Evolutionary conservation across 2,888 invertebrate genomes (phyloP).

Genomic region (Itoplectis maculator): DNA sequence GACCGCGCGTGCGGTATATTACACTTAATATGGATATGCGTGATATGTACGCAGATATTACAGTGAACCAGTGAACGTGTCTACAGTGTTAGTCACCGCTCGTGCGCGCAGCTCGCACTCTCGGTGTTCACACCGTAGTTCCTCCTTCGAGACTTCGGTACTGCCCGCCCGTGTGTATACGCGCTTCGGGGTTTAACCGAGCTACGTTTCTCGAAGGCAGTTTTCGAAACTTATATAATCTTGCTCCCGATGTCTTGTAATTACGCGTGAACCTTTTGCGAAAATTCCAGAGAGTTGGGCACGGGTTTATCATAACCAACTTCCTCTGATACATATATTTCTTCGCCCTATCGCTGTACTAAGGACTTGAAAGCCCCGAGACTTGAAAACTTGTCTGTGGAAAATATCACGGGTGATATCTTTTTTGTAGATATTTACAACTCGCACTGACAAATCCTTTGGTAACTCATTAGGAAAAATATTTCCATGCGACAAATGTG

Average conservation of each 20-base stretch:
- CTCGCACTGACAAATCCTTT: not conserved
- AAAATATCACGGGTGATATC: not conserved
- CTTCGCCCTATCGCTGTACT: not conserved
- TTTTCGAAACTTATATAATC: constrained; percentile 80
- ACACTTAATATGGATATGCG: constrained; percentile 29
- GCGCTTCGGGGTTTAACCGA: constrained; percentile 4
- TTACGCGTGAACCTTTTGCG: constrained; percentile 51
- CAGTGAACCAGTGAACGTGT: constrained; percentile 21
- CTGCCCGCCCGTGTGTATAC: constrained; percentile 9
- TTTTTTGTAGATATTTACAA: not conserved
- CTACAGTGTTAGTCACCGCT: constrained; percentile 43
- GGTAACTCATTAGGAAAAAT: too few species aligned
- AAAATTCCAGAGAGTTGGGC: not conserved
- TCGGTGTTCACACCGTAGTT: constrained; percentile 81
- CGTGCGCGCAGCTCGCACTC: constrained; percentile 52
- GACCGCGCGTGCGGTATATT: constrained; percentile 16
- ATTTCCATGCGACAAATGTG: too few species aligned
- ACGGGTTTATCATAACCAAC: not conserved
- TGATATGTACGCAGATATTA: constrained; percentile 28
- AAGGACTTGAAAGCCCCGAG: not conserved
- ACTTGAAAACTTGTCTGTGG: not conserved
- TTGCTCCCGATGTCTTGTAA: constrained; percentile 55
- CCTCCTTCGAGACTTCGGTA: constrained; percentile 74
- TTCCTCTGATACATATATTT: not conserved
- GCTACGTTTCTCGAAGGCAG: constrained; percentile 73